phyloP scores from a whole-genome alignment of 2,797 vertebrate genomes.

The Neoniphon sammara region DNA sequence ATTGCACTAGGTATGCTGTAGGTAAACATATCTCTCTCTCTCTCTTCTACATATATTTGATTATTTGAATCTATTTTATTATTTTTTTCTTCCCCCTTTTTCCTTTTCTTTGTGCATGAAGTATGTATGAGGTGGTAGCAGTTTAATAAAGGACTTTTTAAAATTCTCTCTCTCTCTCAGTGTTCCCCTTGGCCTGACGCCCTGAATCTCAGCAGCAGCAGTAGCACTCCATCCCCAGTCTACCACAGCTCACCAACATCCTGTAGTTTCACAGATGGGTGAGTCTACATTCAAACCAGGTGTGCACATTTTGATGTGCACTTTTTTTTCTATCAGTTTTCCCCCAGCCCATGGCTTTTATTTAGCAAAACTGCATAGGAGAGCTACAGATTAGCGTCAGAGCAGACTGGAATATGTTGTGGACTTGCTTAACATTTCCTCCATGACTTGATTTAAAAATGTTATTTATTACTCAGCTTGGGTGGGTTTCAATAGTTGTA shows the following conservation, averaged over 20 bases:
- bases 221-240: slow-evolving; percentile 86
- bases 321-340: not conserved
- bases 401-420: not conserved
- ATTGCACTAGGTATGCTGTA: not conserved
- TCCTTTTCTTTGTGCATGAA: too few species aligned
- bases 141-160: too few species aligned
- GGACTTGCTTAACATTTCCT: not conserved
- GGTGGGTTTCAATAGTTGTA: not conserved
- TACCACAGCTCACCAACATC: slow-evolving; percentile 91
- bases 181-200: slow-evolving; percentile 95
- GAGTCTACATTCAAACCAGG: slow-evolving; percentile 59
- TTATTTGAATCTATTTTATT: too few species aligned
- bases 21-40: not conserved
- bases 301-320: not conserved
- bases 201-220: slow-evolving; percentile 83
- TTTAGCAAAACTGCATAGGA: not conserved
- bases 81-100: too few species aligned
- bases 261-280: slow-evolving; percentile 89
- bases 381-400: not conserved
- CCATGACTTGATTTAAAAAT: not conserved
- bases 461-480: not conserved
- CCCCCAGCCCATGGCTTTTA: not conserved
- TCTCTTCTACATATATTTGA: not conserved
- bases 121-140: too few species aligned
- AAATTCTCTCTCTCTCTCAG: slow-evolving; percentile 69